Base-by-base conservation (phyloP, 2,888 invertebrate species). In the Alloplasta piceator region DNA sequence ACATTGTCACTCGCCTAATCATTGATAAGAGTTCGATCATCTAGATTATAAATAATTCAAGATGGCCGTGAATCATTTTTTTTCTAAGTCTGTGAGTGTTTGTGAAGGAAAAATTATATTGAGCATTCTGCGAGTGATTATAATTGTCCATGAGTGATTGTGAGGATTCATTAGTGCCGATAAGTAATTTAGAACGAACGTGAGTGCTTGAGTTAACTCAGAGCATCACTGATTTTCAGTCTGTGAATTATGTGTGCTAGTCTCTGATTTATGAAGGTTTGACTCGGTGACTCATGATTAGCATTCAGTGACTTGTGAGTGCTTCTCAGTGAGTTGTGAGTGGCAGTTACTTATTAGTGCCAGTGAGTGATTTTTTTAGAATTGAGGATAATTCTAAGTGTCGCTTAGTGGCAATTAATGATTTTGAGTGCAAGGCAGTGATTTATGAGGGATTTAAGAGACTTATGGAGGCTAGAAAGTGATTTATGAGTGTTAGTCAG, bases 11-110 rank as follows among this genome's bases (percentile, higher is more conserved):
- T 26, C 26, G 26, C 26, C 26, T 26, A 26, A 26, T 26, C 26
- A 58, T 38, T 48, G 64, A 64, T 64, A 64, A 64, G 48, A 46
- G 48, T 36, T 64, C 48, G 64, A 64, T 64, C 12, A 36, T 43
- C 48, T 58, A 0, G 39, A 9, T 16, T 9, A 0, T 60, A 12
- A 26, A 26, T 26, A 26, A 26, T 26, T 26, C 26, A 26, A 26
- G 26, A 26, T 26, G 26, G 26, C 26, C 26, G 26, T 26, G 26
- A n/a, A n/a, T n/a, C 26, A 3, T 26, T 26, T 26, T 26, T 26
- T 26, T 3, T 1, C 3, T 26, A 26, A 26, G 26, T 26, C 26
- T 26, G 26, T 26, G 26, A 26, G 26, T 26, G 26, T 26, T 26
- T 26, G 3, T 26, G 26, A 3, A 26, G 26, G 3, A 26, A 26